phyloP scores from a whole-genome alignment of 2,797 vertebrate genomes.

The Chanos chanos region DNA sequence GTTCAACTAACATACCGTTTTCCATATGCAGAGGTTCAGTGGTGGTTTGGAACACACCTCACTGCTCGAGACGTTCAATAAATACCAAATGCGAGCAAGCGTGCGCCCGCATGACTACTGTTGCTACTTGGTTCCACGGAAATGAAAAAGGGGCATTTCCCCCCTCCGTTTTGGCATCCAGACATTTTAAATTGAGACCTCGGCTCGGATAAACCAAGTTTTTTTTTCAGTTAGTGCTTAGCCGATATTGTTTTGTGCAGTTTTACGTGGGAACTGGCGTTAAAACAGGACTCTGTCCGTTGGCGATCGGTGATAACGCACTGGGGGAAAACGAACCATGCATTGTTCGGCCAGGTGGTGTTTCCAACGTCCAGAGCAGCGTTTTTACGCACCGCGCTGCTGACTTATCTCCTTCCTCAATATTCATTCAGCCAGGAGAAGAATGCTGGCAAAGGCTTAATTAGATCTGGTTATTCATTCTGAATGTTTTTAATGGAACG shows the following conservation, averaged over 20 bases:
- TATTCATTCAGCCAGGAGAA: slow-evolving; percentile 6
- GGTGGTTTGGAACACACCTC: no score
- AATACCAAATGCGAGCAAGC: slow-evolving; percentile 21
- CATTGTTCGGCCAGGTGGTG: slow-evolving; percentile 44
- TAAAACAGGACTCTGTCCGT: no score
- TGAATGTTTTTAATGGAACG: slow-evolving; percentile 1
- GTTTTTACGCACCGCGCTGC: slow-evolving; percentile 19
- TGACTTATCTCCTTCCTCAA: slow-evolving; percentile 17
- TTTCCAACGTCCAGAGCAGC: background rate
- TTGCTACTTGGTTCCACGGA: no score
- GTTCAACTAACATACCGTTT: no score
- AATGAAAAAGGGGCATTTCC: slow-evolving; percentile 15
- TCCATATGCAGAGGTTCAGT: no score
- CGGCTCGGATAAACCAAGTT: no score
- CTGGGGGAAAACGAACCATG: background rate
- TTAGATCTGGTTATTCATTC: slow-evolving; percentile 2
- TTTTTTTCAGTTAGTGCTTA: no score
- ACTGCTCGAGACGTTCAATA: no score
- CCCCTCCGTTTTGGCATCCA: no score
- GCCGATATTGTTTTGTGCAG: no score
- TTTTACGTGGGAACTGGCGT: no score
- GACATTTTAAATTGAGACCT: no score
- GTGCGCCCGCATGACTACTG: background rate
- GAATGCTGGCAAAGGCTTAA: slow-evolving; percentile 31
- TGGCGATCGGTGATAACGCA: background rate